Base-by-base conservation (phyloP, 30 jellyfish, hydroid and myxozoan species). In the Turritopsis rubra region DNA sequence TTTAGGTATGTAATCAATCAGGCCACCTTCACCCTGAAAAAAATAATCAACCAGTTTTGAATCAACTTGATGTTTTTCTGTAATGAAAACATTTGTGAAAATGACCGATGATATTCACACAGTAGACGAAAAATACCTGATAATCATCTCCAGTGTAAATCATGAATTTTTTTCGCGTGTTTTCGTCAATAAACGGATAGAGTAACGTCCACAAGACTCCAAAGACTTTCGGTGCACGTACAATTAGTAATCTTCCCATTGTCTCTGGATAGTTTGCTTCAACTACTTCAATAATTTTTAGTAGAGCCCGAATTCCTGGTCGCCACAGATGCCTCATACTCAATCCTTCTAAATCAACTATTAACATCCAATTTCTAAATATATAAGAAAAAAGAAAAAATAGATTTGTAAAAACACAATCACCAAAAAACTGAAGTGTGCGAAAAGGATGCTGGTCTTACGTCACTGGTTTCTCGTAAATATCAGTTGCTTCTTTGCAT, bases 221-320 rank as follows among this genome's bases (percentile, higher is more conserved):
- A 80, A 95, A 95, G n/a, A 92, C 97, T 52, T 95, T 91, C 29
- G 99, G 99, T 27, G 99, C 97, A 30, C 99, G 86, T 25, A 91
- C 97, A 8, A 95, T 83, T 52, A 95, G 84, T 21, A 95, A 73
- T 16, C 98, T 90, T 21, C 97, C 96, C 71, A 95, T 90, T 18
- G 99, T 90, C 77, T 95, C 99, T 16, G 99, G 99, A 85, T 95
- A 95, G 77, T 95, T 95, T 23, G 97, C 99, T 81, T 95, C 97
- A 28, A 95, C 97, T 21, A 95, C 97, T 66, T 95, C 99, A n/a
- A 95, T 95, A 18, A 95, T 90, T 66, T 90, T 90, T 22, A 95
- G 83, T 83, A 95, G 80, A 22, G 97, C 97, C 73, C 97, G 87
- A 21, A 95, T 91, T 13, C 97, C 99, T 17, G 99, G 99, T 77